Evolutionary conservation across 2,888 invertebrate genomes (phyloP).

Genomic region (Bembecia ichneumoniformis): DNA sequence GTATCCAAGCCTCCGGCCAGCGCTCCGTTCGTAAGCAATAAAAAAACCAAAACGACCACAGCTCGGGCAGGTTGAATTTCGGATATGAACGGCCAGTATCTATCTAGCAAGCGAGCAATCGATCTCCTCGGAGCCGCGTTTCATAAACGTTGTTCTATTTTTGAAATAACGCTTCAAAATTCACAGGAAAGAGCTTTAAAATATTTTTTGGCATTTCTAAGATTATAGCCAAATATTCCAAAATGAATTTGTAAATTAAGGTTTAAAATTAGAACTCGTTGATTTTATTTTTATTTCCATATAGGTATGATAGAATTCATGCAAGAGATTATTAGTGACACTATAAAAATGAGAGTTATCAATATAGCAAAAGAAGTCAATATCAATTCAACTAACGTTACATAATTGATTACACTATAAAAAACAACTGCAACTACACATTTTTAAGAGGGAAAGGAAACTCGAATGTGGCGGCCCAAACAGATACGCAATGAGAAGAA

Average conservation of each 20-base stretch:
- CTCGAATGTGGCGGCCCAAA: conserved; percentile 26
- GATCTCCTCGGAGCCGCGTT: conserved; percentile 15
- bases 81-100: conserved; percentile 42
- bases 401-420: conserved; percentile 25
- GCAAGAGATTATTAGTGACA: no score
- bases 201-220: no score
- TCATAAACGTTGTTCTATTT: no score
- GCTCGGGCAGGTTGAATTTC: conserved; percentile 43
- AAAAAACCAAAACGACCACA: conserved; percentile 38
- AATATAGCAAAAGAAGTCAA: no score
- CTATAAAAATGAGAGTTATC: no score
- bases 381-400: conserved; percentile 13
- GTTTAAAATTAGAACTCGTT: no score
- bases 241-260: no score
- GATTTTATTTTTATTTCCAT: no score
- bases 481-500: conserved; percentile 24
- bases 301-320: no score
- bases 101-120: conserved; percentile 17
- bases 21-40: conserved; percentile 40
- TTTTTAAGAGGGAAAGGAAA: conserved; percentile 29
- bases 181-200: no score
- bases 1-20: conserved; percentile 53
- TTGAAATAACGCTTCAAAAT: no score
- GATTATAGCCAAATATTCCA: no score
- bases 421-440: conserved; percentile 22